Evolutionary conservation across 2,797 vertebrate genomes (phyloP).

Genomic region (Lithobates pipiens): DNA sequence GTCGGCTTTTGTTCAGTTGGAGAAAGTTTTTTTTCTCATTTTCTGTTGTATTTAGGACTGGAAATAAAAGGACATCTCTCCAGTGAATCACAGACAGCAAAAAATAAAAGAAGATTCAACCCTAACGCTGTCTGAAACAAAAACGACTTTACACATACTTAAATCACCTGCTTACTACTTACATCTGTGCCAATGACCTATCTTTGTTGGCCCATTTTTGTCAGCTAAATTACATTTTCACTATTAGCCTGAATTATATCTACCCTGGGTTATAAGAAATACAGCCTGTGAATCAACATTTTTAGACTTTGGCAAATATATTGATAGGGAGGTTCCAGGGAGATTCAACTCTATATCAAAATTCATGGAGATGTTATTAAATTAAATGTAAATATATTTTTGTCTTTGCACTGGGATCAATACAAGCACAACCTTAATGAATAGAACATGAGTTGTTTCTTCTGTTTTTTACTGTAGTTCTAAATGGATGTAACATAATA

Average conservation of each 20-base stretch:
- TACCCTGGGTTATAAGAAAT: constrained; percentile 16
- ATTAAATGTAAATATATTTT: constrained; percentile 51
- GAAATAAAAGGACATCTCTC: no score
- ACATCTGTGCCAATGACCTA: neutral
- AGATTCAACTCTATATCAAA: constrained; percentile 36
- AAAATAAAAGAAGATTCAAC: no score
- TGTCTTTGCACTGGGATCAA: constrained; percentile 41
- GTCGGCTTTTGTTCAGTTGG: neutral
- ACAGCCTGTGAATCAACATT: constrained; percentile 21
- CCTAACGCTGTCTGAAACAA: no score
- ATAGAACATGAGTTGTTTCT: constrained; percentile 48
- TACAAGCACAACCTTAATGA: constrained; percentile 51
- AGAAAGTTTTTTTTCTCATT: no score
- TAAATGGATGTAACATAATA: constrained; percentile 37
- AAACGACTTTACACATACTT: no score
- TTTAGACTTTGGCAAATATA: constrained; percentile 29
- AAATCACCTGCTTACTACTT: neutral
- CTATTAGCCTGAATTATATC: constrained; percentile 24
- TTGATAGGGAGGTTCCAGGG: constrained; percentile 31
- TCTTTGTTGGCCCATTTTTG: neutral
- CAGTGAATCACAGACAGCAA: no score
- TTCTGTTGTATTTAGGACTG: no score
- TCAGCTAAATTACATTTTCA: constrained; percentile 4
- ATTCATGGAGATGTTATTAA: constrained; percentile 45
- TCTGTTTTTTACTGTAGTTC: constrained; percentile 38